Evolutionary conservation across 2,113 vertebrate species (phyloP), one percentile per base, ranked within the genome.

Genomic region (Lophura nycthemera): DNA sequence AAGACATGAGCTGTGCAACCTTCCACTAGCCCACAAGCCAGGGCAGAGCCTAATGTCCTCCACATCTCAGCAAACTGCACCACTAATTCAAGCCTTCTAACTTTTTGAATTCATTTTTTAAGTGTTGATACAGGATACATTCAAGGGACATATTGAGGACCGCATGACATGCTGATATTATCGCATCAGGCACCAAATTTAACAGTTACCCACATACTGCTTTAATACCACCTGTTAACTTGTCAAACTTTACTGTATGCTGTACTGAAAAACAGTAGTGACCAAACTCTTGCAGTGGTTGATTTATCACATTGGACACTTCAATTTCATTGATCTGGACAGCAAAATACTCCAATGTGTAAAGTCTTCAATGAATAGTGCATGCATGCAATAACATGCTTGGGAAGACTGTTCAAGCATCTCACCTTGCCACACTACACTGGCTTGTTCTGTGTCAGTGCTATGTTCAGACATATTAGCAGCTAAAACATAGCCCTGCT

Each of bases 11-110:
- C 73, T 27, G 7, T 1, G 32, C 8, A 66, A 88, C 61, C 73
- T 72, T 21, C 48, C 61, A 3, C 20, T 10, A 8, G 3, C 43
- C 76, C 42, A 57, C 0, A 0, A 34, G 47, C 22, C 69, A 67
- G 65, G 52, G n/a, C 19, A 11, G 0, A 7, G 10, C 0, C 0
- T 4, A 1, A 3, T 2, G 14, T 7, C 52, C 83, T 50, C 32
- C 6, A 16, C 2, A 4, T 2, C 43, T 34, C 13, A n/a, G 32
- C 25, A 54, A 76, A 67, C 1, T 2, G 10, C 38, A 9, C 25
- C 19, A 4, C 21, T 27, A 36, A 66, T 7, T 25, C 54, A 36
- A 42, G 21, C 7, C 16, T n/a, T n/a, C 7, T 0, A 59, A 6
- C 13, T n/a, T 60, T 54, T 5, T 32, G 2, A 32, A 43, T 16